phyloP scores from a whole-genome alignment of 2,113 vertebrate species.

The Tichodroma muraria region DNA sequence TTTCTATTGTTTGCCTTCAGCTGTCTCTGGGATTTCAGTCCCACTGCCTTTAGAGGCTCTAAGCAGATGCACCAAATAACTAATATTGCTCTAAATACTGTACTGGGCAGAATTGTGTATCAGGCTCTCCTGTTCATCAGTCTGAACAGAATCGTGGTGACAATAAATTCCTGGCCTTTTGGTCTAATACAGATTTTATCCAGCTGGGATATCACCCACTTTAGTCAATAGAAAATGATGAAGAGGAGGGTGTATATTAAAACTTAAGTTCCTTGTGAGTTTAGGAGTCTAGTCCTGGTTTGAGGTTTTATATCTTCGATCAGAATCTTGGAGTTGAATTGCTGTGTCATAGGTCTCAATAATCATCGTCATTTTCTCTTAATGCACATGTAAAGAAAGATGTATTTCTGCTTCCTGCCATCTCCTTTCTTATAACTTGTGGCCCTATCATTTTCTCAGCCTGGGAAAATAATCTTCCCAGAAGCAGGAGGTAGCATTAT shows the following conservation, averaged over 20 bases:
- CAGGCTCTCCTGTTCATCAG: not conserved
- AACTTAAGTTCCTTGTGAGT: not conserved
- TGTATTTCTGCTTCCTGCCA: not conserved
- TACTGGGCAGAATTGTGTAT: not conserved
- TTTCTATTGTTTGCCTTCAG: constrained; percentile 54
- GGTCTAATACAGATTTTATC: not conserved
- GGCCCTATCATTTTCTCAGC: not conserved
- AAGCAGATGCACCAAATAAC: not conserved
- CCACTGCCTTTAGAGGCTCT: not conserved
- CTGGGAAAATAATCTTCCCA: not conserved
- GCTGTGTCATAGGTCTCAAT: not conserved
- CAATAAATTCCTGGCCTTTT: not conserved
- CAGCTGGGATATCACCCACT: not conserved
- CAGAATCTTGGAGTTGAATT: not conserved
- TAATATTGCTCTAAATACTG: not conserved
- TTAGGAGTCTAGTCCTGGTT: not conserved
- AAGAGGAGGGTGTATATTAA: not conserved
- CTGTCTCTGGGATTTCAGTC: constrained; percentile 48
- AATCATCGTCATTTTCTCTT: not conserved
- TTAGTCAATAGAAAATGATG: not conserved
- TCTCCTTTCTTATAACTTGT: not conserved
- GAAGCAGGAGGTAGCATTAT: not conserved
- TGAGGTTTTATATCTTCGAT: not conserved
- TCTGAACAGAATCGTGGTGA: not conserved
- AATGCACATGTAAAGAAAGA: not conserved